phyloP scores from a whole-genome alignment of 2,888 invertebrate genomes.

The Gymnosoma rotundatum region DNA sequence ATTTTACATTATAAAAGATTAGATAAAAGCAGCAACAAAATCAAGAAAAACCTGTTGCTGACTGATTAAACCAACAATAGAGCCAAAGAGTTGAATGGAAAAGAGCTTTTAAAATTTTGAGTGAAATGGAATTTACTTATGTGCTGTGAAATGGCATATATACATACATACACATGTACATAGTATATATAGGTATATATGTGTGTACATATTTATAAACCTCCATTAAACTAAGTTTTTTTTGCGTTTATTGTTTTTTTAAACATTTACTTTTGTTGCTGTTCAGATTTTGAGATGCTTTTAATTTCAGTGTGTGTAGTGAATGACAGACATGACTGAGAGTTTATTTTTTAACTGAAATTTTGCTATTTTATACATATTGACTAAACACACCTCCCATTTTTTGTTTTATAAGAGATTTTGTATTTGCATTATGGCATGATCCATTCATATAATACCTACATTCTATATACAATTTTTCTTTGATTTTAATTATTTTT shows the following conservation, averaged over 20 bases:
- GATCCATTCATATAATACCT: background rate
- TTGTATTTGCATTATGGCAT: conserved; percentile 24
- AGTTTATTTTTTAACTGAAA: conserved; percentile 28
- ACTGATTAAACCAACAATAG: conserved; percentile 3
- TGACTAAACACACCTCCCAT: conserved; percentile 51
- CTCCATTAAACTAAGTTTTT: background rate
- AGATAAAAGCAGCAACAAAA: conserved; percentile 7
- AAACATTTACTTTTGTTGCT: background rate
- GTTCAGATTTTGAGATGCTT: conserved; percentile 51
- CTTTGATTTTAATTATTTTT: too few relatives aligned
- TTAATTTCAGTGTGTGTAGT: conserved; percentile 18
- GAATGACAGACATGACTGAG: conserved; percentile 16
- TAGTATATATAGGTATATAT: background rate
- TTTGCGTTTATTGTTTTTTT: conserved; percentile 11
- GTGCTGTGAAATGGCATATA: background rate
- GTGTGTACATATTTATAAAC: too few relatives aligned
- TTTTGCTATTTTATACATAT: background rate
- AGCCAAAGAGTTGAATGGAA: conserved; percentile 14
- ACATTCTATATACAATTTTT: background rate
- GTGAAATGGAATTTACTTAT: background rate
- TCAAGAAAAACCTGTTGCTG: conserved; percentile 60
- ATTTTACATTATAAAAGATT: conserved; percentile 14
- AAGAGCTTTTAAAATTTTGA: conserved; percentile 19
- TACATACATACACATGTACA: background rate
- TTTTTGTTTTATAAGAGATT: conserved; percentile 15